phyloP scores from a whole-genome alignment of 2,113 vertebrate genomes.

The Hemicordylus capensis region DNA sequence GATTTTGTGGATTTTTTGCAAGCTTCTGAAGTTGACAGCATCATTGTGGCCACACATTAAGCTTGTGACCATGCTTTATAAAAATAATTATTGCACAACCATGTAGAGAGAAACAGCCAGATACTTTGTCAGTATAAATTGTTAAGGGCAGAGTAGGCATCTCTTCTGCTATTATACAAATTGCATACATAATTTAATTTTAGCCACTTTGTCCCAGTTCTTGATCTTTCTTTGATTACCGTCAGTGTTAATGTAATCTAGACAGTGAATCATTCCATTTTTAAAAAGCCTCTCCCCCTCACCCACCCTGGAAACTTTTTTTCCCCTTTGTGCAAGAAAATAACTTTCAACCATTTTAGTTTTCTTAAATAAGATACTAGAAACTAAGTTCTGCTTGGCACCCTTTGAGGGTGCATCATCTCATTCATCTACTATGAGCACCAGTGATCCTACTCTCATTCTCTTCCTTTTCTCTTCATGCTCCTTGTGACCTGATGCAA shows the following conservation, averaged over 20 bases:
- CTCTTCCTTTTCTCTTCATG: background rate
- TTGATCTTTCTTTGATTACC: background rate
- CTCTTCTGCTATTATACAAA: background rate
- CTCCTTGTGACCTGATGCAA: background rate
- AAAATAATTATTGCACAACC: background rate
- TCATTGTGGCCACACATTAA: background rate
- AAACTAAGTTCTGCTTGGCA: background rate
- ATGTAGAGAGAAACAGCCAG: background rate
- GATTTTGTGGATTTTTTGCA: background rate
- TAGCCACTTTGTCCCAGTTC: background rate
- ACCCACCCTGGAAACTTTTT: too few species aligned
- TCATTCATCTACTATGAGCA: background rate
- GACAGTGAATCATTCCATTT: slow-evolving; percentile 4
- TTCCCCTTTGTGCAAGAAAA: background rate
- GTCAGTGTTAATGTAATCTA: background rate
- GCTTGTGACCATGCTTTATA: background rate
- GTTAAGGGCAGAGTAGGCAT: background rate
- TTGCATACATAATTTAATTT: background rate
- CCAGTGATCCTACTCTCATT: background rate
- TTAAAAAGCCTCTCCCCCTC: too few species aligned
- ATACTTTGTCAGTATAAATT: background rate
- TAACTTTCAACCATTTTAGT: slow-evolving; percentile 4
- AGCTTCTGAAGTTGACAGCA: background rate
- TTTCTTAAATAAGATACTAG: slow-evolving; percentile 9
- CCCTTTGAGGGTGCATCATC: background rate